These are phyloP conservation scores for Heliconius ethilla DNA, from an alignment of 2,888 invertebrate species.

Conservation along the genomic window DNA sequence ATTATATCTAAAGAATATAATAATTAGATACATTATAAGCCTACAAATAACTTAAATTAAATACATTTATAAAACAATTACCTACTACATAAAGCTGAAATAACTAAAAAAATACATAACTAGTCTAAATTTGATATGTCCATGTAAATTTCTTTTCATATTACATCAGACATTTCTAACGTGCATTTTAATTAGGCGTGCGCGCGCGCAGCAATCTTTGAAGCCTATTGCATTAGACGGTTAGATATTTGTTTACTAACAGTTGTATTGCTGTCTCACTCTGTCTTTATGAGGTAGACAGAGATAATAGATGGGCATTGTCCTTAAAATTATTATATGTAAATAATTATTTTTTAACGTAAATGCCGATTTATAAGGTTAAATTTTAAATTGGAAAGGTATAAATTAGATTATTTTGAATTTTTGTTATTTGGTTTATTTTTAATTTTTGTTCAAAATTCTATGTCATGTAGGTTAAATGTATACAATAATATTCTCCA, in stretches of 20 bases:
- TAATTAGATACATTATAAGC: too few species aligned
- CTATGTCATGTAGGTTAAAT: background rate
- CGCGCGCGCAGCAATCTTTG: background rate
- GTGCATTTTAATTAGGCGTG: background rate
- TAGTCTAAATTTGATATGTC: background rate
- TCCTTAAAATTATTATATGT: background rate
- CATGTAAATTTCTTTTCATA: slow-evolving; percentile 18
- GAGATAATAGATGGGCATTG: background rate
- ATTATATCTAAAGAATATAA: too few species aligned
- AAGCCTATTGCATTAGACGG: background rate
- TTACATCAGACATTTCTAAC: slow-evolving; percentile 16
- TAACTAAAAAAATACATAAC: background rate
- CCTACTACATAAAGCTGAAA: too few species aligned
- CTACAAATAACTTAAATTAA: too few species aligned
- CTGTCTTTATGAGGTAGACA: background rate
- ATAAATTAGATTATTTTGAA: too few species aligned
- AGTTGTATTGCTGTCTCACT: background rate
- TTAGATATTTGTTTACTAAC: slow-evolving; percentile 1
- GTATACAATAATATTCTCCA: too few species aligned
- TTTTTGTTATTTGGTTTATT: background rate
- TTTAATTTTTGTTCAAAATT: background rate
- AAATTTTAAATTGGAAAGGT: too few species aligned
- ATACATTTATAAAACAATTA: too few species aligned
- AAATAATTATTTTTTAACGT: background rate
- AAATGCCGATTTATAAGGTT: too few species aligned